Percentiles rank a stretch among this genome's conserved stretches.
These are phyloP conservation scores for Rhogogaster chlorosoma DNA, from an alignment of 2,888 invertebrate genomes.

Conservation along the genomic window DNA sequence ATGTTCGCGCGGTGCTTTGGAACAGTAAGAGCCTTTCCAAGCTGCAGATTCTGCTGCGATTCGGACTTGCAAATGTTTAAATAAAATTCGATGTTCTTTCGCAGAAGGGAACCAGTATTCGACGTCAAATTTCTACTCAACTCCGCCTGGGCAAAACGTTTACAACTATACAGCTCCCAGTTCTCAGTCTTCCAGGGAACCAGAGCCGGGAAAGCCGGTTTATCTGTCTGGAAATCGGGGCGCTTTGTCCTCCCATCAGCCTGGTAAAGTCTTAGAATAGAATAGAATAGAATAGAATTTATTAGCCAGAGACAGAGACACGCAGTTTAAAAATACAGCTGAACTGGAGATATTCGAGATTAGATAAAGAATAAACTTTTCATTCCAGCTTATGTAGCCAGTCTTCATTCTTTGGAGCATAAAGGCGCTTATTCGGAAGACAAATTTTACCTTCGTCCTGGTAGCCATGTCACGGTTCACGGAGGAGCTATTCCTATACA, in stretches of 20 bases:
- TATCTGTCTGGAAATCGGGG: conserved; percentile 71
- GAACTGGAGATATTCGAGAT: conserved; percentile 35
- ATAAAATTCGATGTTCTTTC: conserved; percentile 49
- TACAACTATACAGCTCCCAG: conserved; percentile 75
- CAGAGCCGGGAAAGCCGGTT: conserved; percentile 71
- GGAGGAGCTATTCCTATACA: conserved; percentile 80
- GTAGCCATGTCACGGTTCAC: conserved; percentile 80
- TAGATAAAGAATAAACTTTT: conserved; percentile 10
- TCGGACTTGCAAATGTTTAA: not conserved
- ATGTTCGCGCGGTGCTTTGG: conserved; percentile 90
- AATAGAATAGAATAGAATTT: too few species aligned
- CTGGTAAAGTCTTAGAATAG: conserved; percentile 62
- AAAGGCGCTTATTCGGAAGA: conserved; percentile 76
- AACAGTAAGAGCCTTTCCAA: conserved; percentile 85
- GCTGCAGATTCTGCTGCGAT: not conserved
- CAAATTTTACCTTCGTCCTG: conserved; percentile 78
- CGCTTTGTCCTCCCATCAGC: conserved; percentile 70
- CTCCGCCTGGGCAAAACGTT: conserved; percentile 73
- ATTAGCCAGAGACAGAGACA: too few species aligned
- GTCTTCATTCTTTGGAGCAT: conserved; percentile 74
- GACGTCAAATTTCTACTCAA: conserved; percentile 74
- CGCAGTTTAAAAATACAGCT: too few species aligned
- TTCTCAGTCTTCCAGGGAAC: conserved; percentile 71
- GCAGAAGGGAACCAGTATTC: conserved; percentile 76
- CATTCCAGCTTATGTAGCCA: conserved; percentile 72